These are phyloP conservation scores for Aromia moschata DNA, from an alignment of 2,888 invertebrate species.

Conservation along the genomic window DNA sequence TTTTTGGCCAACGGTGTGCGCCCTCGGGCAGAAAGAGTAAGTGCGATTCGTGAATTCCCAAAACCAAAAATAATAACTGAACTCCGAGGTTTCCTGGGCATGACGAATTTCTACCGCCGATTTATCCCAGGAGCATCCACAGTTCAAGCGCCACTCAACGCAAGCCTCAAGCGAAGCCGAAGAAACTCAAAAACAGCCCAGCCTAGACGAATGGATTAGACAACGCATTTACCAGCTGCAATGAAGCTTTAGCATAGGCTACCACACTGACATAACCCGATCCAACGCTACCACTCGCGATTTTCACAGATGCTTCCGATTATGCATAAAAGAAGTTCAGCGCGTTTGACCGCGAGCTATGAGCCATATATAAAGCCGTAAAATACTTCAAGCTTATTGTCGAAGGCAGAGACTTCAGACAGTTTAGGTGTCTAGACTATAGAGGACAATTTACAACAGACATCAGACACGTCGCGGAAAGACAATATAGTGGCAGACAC, in stretches of 20 bases:
- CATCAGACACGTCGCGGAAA: slow-evolving; percentile 50
- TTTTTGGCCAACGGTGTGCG: background rate
- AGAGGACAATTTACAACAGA: slow-evolving; percentile 52
- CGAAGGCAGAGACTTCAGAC: no score
- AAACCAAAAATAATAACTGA: background rate
- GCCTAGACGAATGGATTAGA: no score
- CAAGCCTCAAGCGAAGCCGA: background rate
- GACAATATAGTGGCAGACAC: slow-evolving; percentile 56
- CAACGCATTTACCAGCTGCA: background rate
- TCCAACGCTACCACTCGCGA: background rate
- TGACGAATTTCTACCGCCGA: slow-evolving; percentile 11
- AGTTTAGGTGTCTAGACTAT: slow-evolving; percentile 52
- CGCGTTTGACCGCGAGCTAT: slow-evolving; percentile 14
- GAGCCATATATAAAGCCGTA: slow-evolving; percentile 10
- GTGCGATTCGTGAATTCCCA: slow-evolving; percentile 12
- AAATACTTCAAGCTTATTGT: no score
- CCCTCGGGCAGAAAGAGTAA: background rate
- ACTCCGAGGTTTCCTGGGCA: slow-evolving; percentile 7
- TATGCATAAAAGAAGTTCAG: slow-evolving; percentile 2
- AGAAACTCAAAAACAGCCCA: no score
- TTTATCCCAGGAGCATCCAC: background rate
- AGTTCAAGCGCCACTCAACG: background rate
- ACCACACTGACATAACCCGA: background rate
- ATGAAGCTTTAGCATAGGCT: background rate
- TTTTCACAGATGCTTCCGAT: slow-evolving; percentile 6